Base-by-base conservation (phyloP, 2,888 invertebrate species). In the Pterostichus madidus region DNA sequence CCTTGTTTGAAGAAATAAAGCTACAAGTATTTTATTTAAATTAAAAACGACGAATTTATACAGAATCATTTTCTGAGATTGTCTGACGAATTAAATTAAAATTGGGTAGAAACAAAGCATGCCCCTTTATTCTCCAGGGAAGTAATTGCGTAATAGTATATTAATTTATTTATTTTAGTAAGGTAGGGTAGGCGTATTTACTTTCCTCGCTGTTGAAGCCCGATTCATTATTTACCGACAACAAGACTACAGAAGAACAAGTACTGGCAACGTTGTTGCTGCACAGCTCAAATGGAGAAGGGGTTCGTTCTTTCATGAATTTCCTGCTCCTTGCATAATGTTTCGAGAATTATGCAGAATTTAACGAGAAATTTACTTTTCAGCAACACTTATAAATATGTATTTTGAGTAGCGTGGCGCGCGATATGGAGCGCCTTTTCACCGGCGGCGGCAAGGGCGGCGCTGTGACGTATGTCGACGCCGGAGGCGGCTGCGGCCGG, bases 361-460 rank as follows among this genome's bases (percentile, higher is more conserved):
- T 80, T 80, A 53, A 71, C 80, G 73, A 73, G 73, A 80, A 80
- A 80, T 81, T 81, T 81, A 81, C 75, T 81, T 81, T 75, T 75
- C 39, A 75, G 81, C 61, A 80, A 80, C 80, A 75, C 75, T 81
- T 81, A 81, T 81, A 81, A 81, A 81, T 81, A 81, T 81, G 81
- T 75, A 81, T 81, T 81, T 64, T 52, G 35, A 59, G 39, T 56
- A 56, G 15, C 39, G 32, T 76, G 49, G 53, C 32, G 76, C 6
- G 53, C 39, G 39, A 39, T 39, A 39, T 39, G 39, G 39, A 39
- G 39, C 39, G 39, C 39, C 15, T 17, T 15, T 56, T 56, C 56
- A 39, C 39, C 5, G 39, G 24, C 56, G 24, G 24, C 24, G 24
- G 24, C 24, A 24, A 3, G 1, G 24, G 24, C 56, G 24, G 64